phyloP scores from a whole-genome alignment of 2,888 invertebrate genomes.

The Malthinus flaveolus region DNA sequence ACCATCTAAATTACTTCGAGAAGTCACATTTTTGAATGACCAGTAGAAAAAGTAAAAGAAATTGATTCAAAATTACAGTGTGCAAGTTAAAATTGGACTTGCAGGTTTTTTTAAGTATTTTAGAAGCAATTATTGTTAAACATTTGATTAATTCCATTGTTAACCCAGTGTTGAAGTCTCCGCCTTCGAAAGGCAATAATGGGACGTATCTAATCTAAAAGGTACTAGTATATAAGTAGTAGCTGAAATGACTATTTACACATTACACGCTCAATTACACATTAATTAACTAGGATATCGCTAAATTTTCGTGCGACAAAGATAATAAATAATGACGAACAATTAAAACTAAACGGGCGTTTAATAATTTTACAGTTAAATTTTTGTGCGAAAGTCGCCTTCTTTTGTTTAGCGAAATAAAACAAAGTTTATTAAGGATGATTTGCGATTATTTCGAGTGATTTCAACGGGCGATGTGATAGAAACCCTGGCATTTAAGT shows the following conservation, averaged over 20 bases:
- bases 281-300: conserved; percentile 23
- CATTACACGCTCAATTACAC: conserved; percentile 18
- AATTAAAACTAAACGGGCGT: neutral
- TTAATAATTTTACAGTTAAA: neutral
- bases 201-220: neutral
- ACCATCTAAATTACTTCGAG: too few species aligned
- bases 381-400: neutral
- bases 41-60: too few species aligned
- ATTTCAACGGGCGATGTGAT: conserved; percentile 51
- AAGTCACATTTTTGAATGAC: too few species aligned
- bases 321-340: neutral
- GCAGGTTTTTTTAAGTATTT: too few species aligned
- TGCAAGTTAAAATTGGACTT: too few species aligned
- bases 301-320: too few species aligned
- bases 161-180: conserved; percentile 35
- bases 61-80: too few species aligned
- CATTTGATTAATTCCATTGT: conserved; percentile 7
- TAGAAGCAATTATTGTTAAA: too few species aligned
- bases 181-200: conserved; percentile 15
- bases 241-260: conserved; percentile 12
- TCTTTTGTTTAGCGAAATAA: conserved; percentile 4
- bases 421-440: conserved; percentile 1
- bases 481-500: conserved; percentile 48
- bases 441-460: conserved; percentile 42
- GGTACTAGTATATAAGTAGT: neutral